Evolutionary conservation across 2,113 vertebrate genomes (phyloP).

Genomic region (Athene cunicularia): DNA sequence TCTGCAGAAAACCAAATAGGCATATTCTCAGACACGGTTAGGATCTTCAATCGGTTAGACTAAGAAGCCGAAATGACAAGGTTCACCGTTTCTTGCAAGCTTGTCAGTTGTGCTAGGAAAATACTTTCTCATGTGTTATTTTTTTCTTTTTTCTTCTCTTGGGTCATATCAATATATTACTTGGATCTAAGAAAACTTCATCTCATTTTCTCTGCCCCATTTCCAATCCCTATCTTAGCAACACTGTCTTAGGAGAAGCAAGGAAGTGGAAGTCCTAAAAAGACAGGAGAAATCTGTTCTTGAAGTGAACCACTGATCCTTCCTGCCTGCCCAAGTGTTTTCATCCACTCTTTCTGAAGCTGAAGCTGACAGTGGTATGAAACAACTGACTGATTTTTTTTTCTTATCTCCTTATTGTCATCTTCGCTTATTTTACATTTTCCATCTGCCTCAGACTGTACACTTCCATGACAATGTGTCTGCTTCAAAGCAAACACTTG

Average conservation of each 20-base stretch:
- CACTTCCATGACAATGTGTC: not conserved
- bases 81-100: not conserved
- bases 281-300: not conserved
- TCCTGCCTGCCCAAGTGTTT: not conserved
- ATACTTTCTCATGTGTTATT: not conserved
- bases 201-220: not conserved
- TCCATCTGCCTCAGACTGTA: not conserved
- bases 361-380: not conserved
- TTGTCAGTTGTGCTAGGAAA: not conserved
- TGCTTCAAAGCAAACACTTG: not conserved
- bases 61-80: not conserved
- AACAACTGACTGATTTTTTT: not conserved
- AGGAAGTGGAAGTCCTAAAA: not conserved
- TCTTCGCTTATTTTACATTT: not conserved
- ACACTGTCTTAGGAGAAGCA: not conserved
- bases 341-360: not conserved
- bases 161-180: not conserved
- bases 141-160: not conserved
- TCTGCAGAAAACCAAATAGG: not conserved
- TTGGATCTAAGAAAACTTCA: not conserved
- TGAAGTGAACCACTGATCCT: not conserved
- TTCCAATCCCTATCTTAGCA: not conserved
- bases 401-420: not conserved
- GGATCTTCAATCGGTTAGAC: not conserved
- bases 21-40: not conserved